Percentiles rank a stretch among this genome's conserved stretches.
These are phyloP conservation scores for Microctonus hyperodae DNA, from an alignment of 2,888 invertebrate genomes.

Conservation along the genomic window DNA sequence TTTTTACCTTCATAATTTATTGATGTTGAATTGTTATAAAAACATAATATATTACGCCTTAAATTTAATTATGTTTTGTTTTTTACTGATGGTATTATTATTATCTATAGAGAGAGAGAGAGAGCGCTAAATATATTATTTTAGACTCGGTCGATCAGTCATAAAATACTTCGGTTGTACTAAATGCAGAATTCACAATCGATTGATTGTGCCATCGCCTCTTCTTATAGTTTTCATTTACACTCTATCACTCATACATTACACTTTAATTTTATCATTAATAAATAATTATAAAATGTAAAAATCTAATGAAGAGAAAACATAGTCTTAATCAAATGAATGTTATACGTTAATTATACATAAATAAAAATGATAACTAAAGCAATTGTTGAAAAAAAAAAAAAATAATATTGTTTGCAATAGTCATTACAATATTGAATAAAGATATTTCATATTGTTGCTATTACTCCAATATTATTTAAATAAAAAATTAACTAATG, in stretches of 20 bases:
- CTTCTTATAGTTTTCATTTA: neutral
- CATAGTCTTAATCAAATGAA: neutral
- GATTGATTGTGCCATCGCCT: neutral
- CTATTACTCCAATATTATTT: neutral
- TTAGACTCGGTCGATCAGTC: conserved; percentile 2
- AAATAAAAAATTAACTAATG: neutral
- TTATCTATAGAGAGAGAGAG: neutral
- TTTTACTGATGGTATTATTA: neutral
- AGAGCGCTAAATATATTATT: neutral
- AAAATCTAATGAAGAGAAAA: neutral
- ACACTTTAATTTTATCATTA: conserved; percentile 1
- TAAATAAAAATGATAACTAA: neutral
- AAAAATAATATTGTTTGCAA: neutral
- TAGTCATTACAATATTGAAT: neutral
- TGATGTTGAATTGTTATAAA: conserved; percentile 10
- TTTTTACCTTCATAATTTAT: conserved; percentile 1
- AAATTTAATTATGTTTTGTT: neutral
- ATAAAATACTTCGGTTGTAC: conserved; percentile 8
- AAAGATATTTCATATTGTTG: neutral
- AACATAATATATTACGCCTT: conserved; percentile 13
- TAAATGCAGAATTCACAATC: conserved; percentile 2
- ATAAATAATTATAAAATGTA: conserved; percentile 1
- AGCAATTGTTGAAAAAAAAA: neutral
- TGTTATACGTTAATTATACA: neutral
- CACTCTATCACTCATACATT: neutral